Base-by-base conservation (phyloP, 2,113 vertebrate species). In the Cavia porcellus region DNA sequence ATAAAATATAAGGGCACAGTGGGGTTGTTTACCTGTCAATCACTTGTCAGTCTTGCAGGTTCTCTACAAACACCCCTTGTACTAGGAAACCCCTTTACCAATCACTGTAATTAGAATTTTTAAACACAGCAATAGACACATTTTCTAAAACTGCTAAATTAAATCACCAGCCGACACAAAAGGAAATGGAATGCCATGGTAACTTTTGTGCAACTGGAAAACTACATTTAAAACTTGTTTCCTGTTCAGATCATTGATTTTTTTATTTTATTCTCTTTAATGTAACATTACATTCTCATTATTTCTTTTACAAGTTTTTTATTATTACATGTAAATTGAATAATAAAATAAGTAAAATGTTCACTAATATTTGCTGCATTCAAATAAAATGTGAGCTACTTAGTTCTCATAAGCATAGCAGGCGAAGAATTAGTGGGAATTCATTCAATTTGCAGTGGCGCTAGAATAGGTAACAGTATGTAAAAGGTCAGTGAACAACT, bases 11-110 rank as follows among this genome's bases (percentile, higher is more conserved):
- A 98, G 98, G 98, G 97, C 96, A 98, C 95, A 90, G 91, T n/a
- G 74, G 93, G 97, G 97, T 89, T 99, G 98, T 99, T 99, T 98
- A 98, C 97, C 79, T 98, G 98, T 97, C 99, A 98, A 97, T 98
- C 98, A 99, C 84, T 93, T 98, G 98, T 98, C 98, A 98, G 57
- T 98, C 97, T 95, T 95, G 22, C 68, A 62, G 93, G 94, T 86
- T 96, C 97, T 98, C 94, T 97, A 97, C 98, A 99, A 99, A 98
- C 88, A 98, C 32, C 38, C 45, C 98, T 94, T 98, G 94, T 98
- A 97, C 95, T 92, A 94, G 24, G 74, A 86, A 97, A 94, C 86
- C 81, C 92, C 96, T 98, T 98, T 92, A 97, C 89, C 96, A 97
- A 97, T 75, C 10, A 55, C 45, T 94, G 97, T 98, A 97, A 98